A percentile compares a stretch with the other conserved stretches of the same genome.
Evolutionary conservation across 1,140 invertebrate species (phyloP).

Genomic region (Drosophila seguyi): DNA sequence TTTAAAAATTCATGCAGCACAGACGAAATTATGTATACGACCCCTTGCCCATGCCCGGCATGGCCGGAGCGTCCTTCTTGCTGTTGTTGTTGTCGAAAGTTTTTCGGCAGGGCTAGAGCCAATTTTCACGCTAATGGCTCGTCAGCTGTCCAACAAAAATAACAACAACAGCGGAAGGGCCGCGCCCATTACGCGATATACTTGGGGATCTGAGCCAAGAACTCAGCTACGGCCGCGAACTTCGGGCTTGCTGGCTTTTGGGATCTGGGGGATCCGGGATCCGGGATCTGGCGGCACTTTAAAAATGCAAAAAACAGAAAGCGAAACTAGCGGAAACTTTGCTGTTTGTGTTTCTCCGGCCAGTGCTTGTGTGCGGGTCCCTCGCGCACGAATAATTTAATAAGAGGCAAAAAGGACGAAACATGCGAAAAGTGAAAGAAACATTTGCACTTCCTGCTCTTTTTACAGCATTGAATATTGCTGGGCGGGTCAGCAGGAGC

Average conservation of each 20-base stretch:
- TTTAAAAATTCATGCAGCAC: slow-evolving; percentile 79
- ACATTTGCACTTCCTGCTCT: slow-evolving; percentile 80
- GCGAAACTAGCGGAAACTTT: slow-evolving; percentile 69
- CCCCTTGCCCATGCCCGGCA: slow-evolving; percentile 39
- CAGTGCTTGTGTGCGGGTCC: slow-evolving; percentile 47
- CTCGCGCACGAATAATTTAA: slow-evolving; percentile 73
- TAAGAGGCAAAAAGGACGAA: slow-evolving; percentile 71
- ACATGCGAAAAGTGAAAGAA: slow-evolving; percentile 70
- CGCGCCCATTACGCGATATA: slow-evolving; percentile 63
- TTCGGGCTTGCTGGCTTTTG: slow-evolving; percentile 15
- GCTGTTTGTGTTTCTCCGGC: slow-evolving; percentile 21
- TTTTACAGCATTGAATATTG: slow-evolving; percentile 50
- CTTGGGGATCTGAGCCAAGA: slow-evolving; percentile 31
- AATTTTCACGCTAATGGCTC: slow-evolving; percentile 77
- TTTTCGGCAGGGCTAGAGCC: slow-evolving; percentile 72
- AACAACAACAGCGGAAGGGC: slow-evolving; percentile 33
- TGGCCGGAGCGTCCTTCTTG: background rate
- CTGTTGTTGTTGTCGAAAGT: slow-evolving; percentile 52
- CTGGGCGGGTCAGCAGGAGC: slow-evolving; percentile 68
- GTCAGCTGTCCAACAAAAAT: slow-evolving; percentile 65
- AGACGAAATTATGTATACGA: slow-evolving; percentile 81
- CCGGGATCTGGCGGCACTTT: slow-evolving; percentile 50
- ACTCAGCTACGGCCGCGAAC: background rate
- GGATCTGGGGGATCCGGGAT: slow-evolving; percentile 8
- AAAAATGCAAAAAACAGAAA: slow-evolving; percentile 77